Conservation (phyloP, 2,797 vertebrate species). For the Gouania willdenowi region DNA sequence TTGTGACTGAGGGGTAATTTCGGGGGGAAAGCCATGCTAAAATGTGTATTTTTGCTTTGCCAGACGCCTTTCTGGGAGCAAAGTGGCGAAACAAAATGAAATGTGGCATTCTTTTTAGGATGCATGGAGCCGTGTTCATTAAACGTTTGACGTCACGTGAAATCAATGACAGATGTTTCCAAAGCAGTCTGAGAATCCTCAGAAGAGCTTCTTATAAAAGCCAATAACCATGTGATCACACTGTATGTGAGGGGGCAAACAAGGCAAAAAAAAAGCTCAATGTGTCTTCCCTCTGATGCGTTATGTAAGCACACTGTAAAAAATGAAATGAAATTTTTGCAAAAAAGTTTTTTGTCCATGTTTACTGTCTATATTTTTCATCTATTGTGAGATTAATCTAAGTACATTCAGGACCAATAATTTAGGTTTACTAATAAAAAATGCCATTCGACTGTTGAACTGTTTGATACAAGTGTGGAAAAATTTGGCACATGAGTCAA, state of each 20-base stretch:
- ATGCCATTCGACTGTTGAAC: no score
- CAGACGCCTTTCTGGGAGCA: constrained; percentile 43
- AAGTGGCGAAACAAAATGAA: constrained; percentile 57
- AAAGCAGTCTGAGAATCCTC: constrained; percentile 43
- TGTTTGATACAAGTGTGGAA: no score
- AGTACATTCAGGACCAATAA: no score
- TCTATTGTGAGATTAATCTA: no score
- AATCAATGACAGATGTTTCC: constrained; percentile 79
- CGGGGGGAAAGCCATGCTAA: constrained; percentile 33
- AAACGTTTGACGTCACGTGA: constrained; percentile 71
- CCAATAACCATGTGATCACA: constrained; percentile 48
- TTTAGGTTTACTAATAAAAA: no score
- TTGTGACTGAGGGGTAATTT: constrained; percentile 36
- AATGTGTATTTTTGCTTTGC: constrained; percentile 46
- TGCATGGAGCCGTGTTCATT: constrained; percentile 69
- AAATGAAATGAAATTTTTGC: no score
- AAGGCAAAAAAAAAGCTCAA: constrained; percentile 10
- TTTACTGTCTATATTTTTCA: no score
- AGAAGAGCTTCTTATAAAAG: constrained; percentile 47
- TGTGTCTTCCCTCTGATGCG: no score
- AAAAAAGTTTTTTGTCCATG: no score
- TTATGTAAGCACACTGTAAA: no score
- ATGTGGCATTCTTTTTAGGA: constrained; percentile 65
- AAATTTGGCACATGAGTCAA: no score
- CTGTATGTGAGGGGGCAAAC: constrained; percentile 31